Evolutionary conservation across 2,797 vertebrate genomes (phyloP).

Genomic region (Oreochromis mossambicus): DNA sequence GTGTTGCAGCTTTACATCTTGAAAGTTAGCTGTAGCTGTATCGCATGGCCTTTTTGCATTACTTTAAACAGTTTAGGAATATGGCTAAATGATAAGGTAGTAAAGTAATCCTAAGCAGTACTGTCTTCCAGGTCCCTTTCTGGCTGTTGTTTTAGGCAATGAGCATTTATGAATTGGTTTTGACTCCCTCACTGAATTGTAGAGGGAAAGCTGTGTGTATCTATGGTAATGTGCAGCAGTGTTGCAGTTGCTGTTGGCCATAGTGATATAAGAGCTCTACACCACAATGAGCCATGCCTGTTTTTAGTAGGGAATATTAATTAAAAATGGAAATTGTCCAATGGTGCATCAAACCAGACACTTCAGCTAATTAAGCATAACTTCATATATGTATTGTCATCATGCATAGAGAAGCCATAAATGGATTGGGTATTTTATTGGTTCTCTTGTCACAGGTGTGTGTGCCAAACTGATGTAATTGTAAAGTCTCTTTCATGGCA

Average conservation of each 20-base stretch:
- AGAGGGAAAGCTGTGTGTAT: not conserved
- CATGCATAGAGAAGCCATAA: constrained; percentile 19
- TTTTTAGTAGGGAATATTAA: constrained; percentile 10
- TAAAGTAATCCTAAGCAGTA: not conserved
- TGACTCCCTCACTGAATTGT: not conserved
- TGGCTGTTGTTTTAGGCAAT: not conserved
- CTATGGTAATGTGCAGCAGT: not conserved
- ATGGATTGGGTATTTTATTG: constrained; percentile 12
- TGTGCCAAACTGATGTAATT: constrained; percentile 58
- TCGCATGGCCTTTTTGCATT: not conserved
- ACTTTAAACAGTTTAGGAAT: not conserved
- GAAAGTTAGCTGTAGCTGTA: constrained; percentile 1
- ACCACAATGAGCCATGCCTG: not conserved
- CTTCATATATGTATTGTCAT: constrained; percentile 27
- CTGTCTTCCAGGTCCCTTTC: not conserved
- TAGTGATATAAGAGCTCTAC: constrained; percentile 5
- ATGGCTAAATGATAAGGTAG: not conserved
- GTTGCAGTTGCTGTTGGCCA: not conserved
- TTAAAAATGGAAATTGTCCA: constrained; percentile 35
- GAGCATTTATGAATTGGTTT: not conserved
- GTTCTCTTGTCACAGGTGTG: constrained; percentile 31
- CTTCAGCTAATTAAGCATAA: constrained; percentile 37
- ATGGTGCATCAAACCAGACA: constrained; percentile 15
- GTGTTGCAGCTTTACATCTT: constrained; percentile 12
- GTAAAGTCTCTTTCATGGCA: constrained; percentile 53